phyloP scores from a whole-genome alignment of 2,888 invertebrate species.

The Aromia moschata region DNA sequence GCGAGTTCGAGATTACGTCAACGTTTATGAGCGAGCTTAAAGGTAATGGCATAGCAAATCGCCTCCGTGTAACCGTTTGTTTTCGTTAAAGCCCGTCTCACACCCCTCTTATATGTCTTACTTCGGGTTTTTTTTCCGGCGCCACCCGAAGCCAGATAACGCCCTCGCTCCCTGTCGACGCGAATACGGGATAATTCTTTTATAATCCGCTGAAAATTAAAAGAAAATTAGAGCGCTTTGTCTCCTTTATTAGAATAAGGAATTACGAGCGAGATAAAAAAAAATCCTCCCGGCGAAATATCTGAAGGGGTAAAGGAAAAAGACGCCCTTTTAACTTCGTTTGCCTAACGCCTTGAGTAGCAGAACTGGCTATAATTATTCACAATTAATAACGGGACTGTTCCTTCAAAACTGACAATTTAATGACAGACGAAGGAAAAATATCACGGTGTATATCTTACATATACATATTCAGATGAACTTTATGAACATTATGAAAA shows the following conservation, averaged over 20 bases:
- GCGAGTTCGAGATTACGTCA: slow-evolving; percentile 22
- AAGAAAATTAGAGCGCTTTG: slow-evolving; percentile 5
- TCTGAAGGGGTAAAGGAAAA: no score
- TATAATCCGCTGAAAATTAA: slow-evolving; percentile 8
- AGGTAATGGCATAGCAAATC: slow-evolving; percentile 24
- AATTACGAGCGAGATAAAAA: background rate
- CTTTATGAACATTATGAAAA: no score
- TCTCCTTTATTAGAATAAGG: background rate
- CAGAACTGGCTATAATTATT: no score
- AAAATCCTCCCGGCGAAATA: no score
- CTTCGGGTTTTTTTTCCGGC: slow-evolving; percentile 17
- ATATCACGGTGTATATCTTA: no score
- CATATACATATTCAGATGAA: no score
- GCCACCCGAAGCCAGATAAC: slow-evolving; percentile 3
- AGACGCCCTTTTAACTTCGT: no score
- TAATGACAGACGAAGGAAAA: no score
- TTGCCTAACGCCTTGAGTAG: no score
- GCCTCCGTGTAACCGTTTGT: slow-evolving; percentile 22
- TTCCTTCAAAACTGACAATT: no score
- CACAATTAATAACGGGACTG: no score
- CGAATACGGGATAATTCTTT: background rate
- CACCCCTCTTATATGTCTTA: slow-evolving; percentile 5
- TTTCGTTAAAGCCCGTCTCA: slow-evolving; percentile 18
- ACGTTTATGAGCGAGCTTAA: slow-evolving; percentile 22
- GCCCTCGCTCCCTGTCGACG: slow-evolving; percentile 1